Evolutionary conservation across 2,888 invertebrate species (phyloP), one percentile per base, ranked within the genome.

Genomic region (Dorcus parallelipipedus): DNA sequence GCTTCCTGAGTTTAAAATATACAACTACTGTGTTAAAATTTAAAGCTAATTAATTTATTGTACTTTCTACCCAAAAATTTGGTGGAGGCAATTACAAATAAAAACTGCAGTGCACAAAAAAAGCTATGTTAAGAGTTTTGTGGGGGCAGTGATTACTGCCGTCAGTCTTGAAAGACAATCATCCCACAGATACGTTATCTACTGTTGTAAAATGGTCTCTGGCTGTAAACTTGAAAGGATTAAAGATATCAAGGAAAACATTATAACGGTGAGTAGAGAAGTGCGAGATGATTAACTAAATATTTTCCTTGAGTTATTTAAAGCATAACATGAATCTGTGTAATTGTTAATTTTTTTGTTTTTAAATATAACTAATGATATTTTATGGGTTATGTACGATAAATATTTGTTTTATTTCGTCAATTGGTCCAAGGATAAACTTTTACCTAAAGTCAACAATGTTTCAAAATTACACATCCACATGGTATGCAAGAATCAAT

Each of bases 11-110:
- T 69, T 33, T 68, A 69, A 67, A 65, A 69, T 68, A 68, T 66
- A 69, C 65, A 67, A 66, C 68, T 68, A 69, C 65, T 64, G 63
- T 67, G 62, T 64, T 61, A 67, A 61, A 61, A 52, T 67, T 70
- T 69, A 69, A 73, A 73, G 72, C 72, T 72, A 70, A 72, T 69
- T 70, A 68, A 64, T 71, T 73, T 72, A 74, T 73, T 73, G 74
- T 75, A 74, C 73, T 72, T 72, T 72, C 72, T 71, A 71, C 68
- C 69, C 66, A 67, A 63, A 66, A 64, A 58, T 60, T 58, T 62
- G 61, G 65, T 66, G 67, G 67, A 63, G 66, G 64, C 58, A 57
- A 63, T 64, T 55, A 57, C 60, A 60, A 62, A 61, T 57, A 56
- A 64, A 64, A 67, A 63, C 65, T 68, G 71, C 72, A 67, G 72